These are phyloP conservation scores for Protophormia terraenovae DNA, from an alignment of 2,888 invertebrate genomes.

Conservation along the genomic window DNA sequence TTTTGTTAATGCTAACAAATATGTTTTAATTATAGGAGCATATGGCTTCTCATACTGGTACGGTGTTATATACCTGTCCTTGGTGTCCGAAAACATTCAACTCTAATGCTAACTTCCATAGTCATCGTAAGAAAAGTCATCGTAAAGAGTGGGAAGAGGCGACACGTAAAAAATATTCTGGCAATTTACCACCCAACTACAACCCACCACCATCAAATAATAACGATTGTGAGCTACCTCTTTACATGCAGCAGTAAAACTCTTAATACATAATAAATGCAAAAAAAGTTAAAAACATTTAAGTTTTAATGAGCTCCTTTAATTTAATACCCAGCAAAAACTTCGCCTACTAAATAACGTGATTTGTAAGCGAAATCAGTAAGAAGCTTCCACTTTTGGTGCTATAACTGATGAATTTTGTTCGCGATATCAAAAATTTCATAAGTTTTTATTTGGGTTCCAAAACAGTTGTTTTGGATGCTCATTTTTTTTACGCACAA, in stretches of 20 bases:
- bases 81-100: slow-evolving; percentile 78
- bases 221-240: slow-evolving; percentile 20
- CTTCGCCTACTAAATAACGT: no score
- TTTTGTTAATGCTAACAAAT: neutral
- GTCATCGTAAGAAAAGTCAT: slow-evolving; percentile 78
- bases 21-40: slow-evolving; percentile 74
- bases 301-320: no score
- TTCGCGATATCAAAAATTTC: no score
- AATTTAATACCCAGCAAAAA: no score
- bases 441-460: no score
- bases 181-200: slow-evolving; percentile 54
- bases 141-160: slow-evolving; percentile 78
- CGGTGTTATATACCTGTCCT: slow-evolving; percentile 76
- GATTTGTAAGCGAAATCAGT: no score
- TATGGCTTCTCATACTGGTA: slow-evolving; percentile 77
- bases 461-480: no score
- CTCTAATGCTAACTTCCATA: slow-evolving; percentile 78
- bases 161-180: slow-evolving; percentile 57
- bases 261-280: no score
- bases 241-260: slow-evolving; percentile 21
- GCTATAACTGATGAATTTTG: no score
- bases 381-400: no score
- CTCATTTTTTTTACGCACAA: no score
- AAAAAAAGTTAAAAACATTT: no score
- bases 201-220: slow-evolving; percentile 11